Evolutionary conservation across 2,888 invertebrate species (phyloP).

Genomic region (Mesorhabditis sp.): DNA sequence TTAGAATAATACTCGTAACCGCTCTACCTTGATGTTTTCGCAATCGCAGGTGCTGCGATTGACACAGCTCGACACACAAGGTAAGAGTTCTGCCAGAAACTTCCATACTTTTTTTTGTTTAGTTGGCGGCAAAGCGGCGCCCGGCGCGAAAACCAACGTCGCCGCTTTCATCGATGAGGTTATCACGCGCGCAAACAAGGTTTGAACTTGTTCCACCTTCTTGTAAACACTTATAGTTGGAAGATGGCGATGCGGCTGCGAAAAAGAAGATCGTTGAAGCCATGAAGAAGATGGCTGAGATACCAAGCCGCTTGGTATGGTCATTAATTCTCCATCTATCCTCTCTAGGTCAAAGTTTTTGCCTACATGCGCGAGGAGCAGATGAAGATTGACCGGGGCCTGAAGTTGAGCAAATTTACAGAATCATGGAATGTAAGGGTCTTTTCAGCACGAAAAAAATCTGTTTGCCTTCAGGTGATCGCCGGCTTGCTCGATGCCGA

Average conservation of each 20-base stretch:
- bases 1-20: too few relatives aligned
- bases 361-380: neutral
- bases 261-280: neutral
- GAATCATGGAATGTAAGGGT: neutral
- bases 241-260: neutral
- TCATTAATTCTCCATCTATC: neutral
- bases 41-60: too few relatives aligned
- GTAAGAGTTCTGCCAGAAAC: too few relatives aligned
- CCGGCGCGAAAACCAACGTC: neutral
- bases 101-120: too few relatives aligned
- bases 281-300: neutral
- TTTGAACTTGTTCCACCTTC: neutral
- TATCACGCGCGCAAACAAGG: neutral
- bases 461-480: neutral
- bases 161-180: neutral
- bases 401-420: neutral
- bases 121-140: too few relatives aligned
- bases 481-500: neutral
- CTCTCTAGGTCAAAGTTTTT: constrained; percentile 2
- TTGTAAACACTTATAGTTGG: constrained; percentile 1
- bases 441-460: neutral
- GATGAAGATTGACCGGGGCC: neutral
- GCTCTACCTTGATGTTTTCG: too few relatives aligned
- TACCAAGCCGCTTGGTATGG: neutral
- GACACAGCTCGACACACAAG: too few relatives aligned